Conservation (phyloP, 2,888 invertebrate genomes). For the Onthophagus sagittarius region DNA sequence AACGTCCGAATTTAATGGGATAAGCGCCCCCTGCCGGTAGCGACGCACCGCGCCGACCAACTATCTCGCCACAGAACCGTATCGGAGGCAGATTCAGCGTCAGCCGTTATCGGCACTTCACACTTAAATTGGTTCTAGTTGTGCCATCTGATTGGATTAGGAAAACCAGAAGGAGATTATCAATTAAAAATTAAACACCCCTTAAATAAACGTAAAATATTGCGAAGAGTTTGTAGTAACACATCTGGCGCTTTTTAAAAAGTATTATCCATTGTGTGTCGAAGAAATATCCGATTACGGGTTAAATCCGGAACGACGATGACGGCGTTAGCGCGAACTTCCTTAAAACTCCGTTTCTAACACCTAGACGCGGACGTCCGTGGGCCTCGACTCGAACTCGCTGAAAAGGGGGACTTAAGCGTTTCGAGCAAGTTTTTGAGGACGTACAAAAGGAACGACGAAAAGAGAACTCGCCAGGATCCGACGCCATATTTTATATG, state of each 20-base stretch:
- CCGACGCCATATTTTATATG: conserved; percentile 28
- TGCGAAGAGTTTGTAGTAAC: neutral
- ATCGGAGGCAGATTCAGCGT: neutral
- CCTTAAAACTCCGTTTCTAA: conserved; percentile 12
- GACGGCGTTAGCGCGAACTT: conserved; percentile 10
- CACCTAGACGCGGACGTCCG: conserved; percentile 8
- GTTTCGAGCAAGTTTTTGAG: conserved; percentile 19
- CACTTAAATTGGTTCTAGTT: neutral
- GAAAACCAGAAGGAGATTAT: neutral
- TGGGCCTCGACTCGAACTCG: neutral
- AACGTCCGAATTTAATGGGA: neutral
- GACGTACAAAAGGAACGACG: conserved; percentile 22
- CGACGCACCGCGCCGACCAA: neutral
- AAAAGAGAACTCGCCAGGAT: conserved; percentile 10
- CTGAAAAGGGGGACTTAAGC: conserved; percentile 3
- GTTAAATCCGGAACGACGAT: conserved; percentile 19
- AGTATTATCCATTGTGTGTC: neutral
- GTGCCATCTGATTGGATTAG: neutral
- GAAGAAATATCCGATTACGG: conserved; percentile 24
- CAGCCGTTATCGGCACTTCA: neutral
- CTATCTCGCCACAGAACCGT: neutral
- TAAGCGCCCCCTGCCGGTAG: neutral
- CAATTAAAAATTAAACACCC: no score
- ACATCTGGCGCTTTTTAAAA: neutral
- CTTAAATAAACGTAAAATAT: neutral